phyloP scores from a whole-genome alignment of 2,797 vertebrate genomes.

The Helicolenus hilgendorfi region DNA sequence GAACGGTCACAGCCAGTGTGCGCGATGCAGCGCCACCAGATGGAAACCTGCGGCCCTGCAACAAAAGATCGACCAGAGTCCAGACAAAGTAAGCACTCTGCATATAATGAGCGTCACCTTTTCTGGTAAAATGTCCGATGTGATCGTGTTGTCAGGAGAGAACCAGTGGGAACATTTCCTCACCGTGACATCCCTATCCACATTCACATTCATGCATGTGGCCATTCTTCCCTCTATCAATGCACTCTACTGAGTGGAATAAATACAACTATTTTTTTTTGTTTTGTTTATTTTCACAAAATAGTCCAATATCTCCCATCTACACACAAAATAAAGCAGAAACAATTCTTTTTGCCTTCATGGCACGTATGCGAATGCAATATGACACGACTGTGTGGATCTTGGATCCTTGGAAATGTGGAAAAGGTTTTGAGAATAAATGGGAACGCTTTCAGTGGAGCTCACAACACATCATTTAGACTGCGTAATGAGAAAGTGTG shows the following conservation, averaged over 20 bases:
- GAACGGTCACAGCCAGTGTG: no score
- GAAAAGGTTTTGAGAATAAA: slow-evolving; percentile 64
- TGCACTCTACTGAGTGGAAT: slow-evolving; percentile 32
- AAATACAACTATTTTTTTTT: slow-evolving; percentile 26
- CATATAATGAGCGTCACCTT: no score
- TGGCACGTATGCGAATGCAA: slow-evolving; percentile 58
- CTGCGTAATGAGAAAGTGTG: slow-evolving; percentile 79
- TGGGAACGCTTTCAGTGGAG: slow-evolving; percentile 54
- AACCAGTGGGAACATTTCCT: no score
- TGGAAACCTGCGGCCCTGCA: no score
- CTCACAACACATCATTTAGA: slow-evolving; percentile 80
- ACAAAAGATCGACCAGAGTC: no score
- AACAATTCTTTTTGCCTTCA: slow-evolving; percentile 22
- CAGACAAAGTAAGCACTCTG: no score
- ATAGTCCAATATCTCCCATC: slow-evolving; percentile 2
- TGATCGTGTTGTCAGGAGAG: no score
- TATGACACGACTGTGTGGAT: slow-evolving; percentile 37
- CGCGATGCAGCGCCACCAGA: no score
- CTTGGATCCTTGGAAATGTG: slow-evolving; percentile 44
- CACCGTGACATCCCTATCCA: no score
- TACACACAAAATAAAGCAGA: slow-evolving; percentile 25
- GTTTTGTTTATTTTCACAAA: not conserved
- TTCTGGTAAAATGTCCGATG: no score
- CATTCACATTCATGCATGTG: slow-evolving; percentile 22
- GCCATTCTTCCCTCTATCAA: slow-evolving; percentile 39